Conservation (phyloP, 2,888 invertebrate genomes). For the Drosophila colorata region DNA sequence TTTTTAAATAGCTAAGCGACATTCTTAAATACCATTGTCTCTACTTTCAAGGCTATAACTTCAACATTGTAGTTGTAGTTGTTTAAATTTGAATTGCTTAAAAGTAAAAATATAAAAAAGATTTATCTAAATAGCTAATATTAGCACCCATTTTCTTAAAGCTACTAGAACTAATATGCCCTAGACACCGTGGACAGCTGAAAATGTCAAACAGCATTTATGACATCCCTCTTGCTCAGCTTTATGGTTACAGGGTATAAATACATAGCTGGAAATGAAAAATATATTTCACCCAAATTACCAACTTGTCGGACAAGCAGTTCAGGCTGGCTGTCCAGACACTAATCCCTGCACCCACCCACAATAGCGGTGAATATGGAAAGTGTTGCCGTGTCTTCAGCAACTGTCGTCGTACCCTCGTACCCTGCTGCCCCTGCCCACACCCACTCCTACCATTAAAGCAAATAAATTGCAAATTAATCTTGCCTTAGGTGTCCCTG, state of each 20-base stretch:
- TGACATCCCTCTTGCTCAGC: no score
- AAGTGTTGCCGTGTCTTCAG: conserved; percentile 55
- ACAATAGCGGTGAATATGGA: conserved; percentile 21
- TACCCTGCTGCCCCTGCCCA: neutral
- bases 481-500: conserved; percentile 69
- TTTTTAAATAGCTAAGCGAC: no score
- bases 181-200: no score
- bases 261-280: conserved; percentile 49
- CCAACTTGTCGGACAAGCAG: conserved; percentile 48
- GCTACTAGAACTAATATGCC: no score
- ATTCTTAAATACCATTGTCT: no score
- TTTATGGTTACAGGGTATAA: conserved; percentile 22
- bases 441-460: conserved; percentile 64
- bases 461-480: conserved; percentile 81
- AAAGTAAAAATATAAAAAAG: no score
- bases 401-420: conserved; percentile 16
- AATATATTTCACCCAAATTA: conserved; percentile 60
- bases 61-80: no score
- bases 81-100: no score
- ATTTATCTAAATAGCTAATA: no score
- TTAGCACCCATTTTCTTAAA: neutral
- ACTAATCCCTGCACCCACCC: conserved; percentile 13
- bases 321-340: conserved; percentile 9
- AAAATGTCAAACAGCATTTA: neutral
- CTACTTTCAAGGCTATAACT: no score